A percentile compares a stretch with the other conserved stretches of the same genome.
Evolutionary conservation across 35 echinoderm and acorn worm species (phyloP).

Genomic region (Holothuria glaberrima): DNA sequence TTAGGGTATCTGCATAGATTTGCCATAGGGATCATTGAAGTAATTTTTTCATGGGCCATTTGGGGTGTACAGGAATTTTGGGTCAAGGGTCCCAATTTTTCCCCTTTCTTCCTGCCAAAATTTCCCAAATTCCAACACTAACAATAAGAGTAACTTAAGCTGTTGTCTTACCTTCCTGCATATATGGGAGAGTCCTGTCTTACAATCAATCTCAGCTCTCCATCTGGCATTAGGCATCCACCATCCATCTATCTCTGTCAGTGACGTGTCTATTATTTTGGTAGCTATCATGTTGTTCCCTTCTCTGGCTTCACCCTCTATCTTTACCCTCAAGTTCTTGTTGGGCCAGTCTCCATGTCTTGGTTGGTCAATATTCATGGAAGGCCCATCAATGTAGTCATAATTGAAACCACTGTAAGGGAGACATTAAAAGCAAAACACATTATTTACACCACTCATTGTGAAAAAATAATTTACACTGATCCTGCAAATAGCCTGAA

Average conservation of each 20-base stretch:
- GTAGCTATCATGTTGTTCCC: constrained; percentile 39
- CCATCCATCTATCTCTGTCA: constrained; percentile 43
- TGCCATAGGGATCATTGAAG: too few species aligned
- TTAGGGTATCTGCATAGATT: too few species aligned
- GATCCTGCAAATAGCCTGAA: too few species aligned
- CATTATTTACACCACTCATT: not conserved
- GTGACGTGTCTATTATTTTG: constrained; percentile 38
- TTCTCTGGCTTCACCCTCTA: constrained; percentile 52
- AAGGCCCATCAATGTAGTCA: constrained; percentile 51
- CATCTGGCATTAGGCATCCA: constrained; percentile 59
- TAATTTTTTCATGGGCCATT: too few species aligned
- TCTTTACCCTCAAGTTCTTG: not conserved
- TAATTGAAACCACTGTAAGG: constrained; percentile 26
- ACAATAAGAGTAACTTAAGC: too few species aligned
- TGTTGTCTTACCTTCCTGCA: constrained; percentile 40
- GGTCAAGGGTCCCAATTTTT: too few species aligned
- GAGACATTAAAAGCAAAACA: not conserved
- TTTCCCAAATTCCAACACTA: too few species aligned
- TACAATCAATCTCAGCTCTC: constrained; percentile 50
- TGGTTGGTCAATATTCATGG: not conserved
- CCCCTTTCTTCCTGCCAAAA: too few species aligned
- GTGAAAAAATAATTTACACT: not conserved
- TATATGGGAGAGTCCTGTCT: constrained; percentile 53
- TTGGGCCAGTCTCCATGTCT: not conserved
- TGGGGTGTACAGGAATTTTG: too few species aligned